Conservation (phyloP, 37 sponge, comb jelly and placozoan species). For the Cliona cf. orientalis region DNA sequence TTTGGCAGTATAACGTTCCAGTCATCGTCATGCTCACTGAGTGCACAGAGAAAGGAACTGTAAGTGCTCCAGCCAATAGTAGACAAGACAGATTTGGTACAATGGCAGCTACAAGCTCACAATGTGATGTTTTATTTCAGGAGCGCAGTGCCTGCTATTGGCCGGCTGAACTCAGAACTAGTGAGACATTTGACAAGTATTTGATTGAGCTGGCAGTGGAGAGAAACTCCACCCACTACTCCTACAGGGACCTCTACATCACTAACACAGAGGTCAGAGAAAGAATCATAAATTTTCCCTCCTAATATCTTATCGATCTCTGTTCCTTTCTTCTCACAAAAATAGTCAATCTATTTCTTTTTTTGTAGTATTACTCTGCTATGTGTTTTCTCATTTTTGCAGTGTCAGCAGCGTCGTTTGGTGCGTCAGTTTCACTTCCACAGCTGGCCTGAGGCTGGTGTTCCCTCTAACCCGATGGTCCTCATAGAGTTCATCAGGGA, state of each 20-base stretch:
- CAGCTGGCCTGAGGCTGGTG: conserved; percentile 85
- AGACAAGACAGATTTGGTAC: neutral
- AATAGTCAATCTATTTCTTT: neutral
- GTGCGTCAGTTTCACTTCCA: conserved; percentile 88
- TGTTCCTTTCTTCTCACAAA: neutral
- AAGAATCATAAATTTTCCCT: neutral
- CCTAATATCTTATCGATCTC: neutral
- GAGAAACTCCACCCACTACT: conserved; percentile 48
- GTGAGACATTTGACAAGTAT: conserved; percentile 31
- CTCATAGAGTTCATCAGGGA: conserved; percentile 88
- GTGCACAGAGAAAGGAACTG: conserved; percentile 51
- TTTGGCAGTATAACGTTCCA: conserved; percentile 63
- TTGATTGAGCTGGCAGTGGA: conserved; percentile 60
- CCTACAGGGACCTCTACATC: conserved; percentile 62
- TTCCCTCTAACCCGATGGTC: conserved; percentile 57
- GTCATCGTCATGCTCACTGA: conserved; percentile 76
- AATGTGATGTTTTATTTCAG: conserved; percentile 18
- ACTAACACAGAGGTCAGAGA: conserved; percentile 35
- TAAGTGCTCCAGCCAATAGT: conserved; percentile 12
- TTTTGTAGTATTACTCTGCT: neutral
- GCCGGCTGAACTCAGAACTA: conserved; percentile 33
- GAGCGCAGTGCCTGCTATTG: conserved; percentile 76
- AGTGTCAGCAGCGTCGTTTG: conserved; percentile 41
- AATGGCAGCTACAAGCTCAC: too few species aligned
- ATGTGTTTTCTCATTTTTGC: too few species aligned